A percentile compares a stretch with the other conserved stretches of the same genome.
These are phyloP conservation scores for Arrhamphus sclerolepis DNA, from an alignment of 2,797 vertebrate genomes.

Conservation along the genomic window DNA sequence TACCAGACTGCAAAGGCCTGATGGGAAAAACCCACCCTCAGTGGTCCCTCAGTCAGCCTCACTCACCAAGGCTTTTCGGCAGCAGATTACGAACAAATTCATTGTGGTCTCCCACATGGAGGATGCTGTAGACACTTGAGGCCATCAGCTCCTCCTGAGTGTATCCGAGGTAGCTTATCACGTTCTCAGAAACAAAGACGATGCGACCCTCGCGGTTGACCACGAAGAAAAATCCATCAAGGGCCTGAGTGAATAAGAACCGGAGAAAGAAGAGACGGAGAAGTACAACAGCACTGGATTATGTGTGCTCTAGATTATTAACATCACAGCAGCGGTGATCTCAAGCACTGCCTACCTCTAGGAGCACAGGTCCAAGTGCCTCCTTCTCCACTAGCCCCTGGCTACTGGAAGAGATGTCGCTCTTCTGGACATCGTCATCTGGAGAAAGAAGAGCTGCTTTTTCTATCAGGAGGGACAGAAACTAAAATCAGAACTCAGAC, in stretches of 20 bases:
- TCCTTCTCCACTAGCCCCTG: constrained; percentile 93
- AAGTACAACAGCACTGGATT: background rate
- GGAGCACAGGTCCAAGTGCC: constrained; percentile 90
- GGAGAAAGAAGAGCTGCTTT: constrained; percentile 83
- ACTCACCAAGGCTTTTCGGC: constrained; percentile 93
- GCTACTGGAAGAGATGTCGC: constrained; percentile 94
- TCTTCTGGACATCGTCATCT: constrained; percentile 93
- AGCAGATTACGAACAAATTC: constrained; percentile 95
- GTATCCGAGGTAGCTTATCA: constrained; percentile 93
- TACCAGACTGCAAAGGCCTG: background rate
- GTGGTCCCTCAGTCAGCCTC: background rate
- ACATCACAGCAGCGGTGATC: background rate
- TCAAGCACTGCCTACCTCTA: constrained; percentile 81
- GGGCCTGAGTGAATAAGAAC: constrained; percentile 76
- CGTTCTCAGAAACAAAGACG: constrained; percentile 94
- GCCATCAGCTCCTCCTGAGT: constrained; percentile 95
- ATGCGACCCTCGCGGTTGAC: constrained; percentile 94
- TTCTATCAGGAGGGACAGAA: constrained; percentile 70
- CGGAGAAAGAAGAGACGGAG: background rate
- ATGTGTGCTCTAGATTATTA: background rate
- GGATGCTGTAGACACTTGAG: constrained; percentile 95
- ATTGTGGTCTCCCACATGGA: constrained; percentile 94
- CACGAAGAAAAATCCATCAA: constrained; percentile 97
- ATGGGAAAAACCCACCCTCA: no score
- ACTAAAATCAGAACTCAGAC: background rate